Base-by-base conservation (phyloP, 2,797 vertebrate genomes). In the Galago senegalensis region DNA sequence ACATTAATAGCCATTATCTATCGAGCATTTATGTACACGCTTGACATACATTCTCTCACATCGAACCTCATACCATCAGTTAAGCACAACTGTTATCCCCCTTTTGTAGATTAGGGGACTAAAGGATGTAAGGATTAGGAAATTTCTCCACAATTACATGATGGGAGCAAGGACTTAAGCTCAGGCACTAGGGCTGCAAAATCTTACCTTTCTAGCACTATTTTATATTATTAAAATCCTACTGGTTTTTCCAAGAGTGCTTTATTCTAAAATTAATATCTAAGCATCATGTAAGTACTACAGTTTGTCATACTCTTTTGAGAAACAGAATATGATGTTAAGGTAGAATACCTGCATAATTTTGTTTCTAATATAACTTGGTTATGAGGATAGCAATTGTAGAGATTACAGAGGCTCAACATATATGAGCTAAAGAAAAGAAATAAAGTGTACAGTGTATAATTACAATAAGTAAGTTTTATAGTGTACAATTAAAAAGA, bases 361-460 rank as follows among this genome's bases (percentile, higher is more conserved):
- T 86, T 81, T 89, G 49, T 89, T 93, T 86, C 61, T 58, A 70
- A 87, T 65, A 49, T 40, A 77, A 76, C 25, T 40, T 63, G 23
- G 18, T 53, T 75, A 31, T 31, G 11, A 89, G 14, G 46, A 23
- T 58, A 82, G 61, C 29, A 77, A n/a, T 40, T 65, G 34, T 1
- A 90, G 27, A 87, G 34, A 53, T 76, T 58, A 60, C 27, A 70
- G 20, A 85, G 58, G 56, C 11, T 80, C 14, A 67, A 40, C 31
- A 82, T 13, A 25, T 7, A 27, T 72, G 67, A 93, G 73, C 23
- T 69, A 86, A 37, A 23, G 79, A 80, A 65, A 79, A 75, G 34
- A 88, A 94, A 14, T 34, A 83, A 83, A 56, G 40, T 16, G 61
- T 43, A 43, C 40, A 43, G 40, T 43, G 40, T 43, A 43, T 43